phyloP scores from a whole-genome alignment of 2,797 vertebrate genomes.

The Glossophaga mutica region DNA sequence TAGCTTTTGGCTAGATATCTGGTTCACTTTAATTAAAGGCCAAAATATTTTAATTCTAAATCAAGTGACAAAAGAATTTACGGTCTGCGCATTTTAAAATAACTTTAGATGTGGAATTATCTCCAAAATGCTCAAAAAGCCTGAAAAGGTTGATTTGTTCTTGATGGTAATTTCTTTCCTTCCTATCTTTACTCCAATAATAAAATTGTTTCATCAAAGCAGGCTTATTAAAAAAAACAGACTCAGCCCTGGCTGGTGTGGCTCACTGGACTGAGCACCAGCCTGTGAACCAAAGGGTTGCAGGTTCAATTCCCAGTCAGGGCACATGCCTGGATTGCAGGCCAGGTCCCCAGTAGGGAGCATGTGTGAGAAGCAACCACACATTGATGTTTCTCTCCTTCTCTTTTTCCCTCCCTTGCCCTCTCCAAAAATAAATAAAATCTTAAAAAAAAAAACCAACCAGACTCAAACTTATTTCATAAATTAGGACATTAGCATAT shows the following conservation, averaged over 20 bases:
- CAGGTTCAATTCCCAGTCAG: too few relatives aligned
- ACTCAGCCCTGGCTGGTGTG: too few relatives aligned
- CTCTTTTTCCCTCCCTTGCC: too few relatives aligned
- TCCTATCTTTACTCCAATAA: neutral
- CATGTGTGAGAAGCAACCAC: too few relatives aligned
- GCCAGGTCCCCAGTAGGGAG: too few relatives aligned
- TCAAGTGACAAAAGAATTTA: neutral
- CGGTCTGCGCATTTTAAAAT: neutral
- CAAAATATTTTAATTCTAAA: conserved; percentile 37
- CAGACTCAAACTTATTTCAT: neutral
- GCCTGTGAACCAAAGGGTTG: too few relatives aligned
- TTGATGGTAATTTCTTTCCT: neutral
- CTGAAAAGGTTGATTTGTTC: neutral
- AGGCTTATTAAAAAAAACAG: neutral
- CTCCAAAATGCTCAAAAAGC: neutral
- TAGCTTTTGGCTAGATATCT: neutral
- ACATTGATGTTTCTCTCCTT: too few relatives aligned
- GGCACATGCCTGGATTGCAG: too few relatives aligned
- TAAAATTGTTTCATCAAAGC: neutral
- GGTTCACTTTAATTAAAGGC: neutral
- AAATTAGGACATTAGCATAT: neutral
- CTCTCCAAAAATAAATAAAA: too few relatives aligned
- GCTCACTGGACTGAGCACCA: too few relatives aligned
- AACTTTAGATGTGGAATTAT: neutral
- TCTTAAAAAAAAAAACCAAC: too few relatives aligned